Evolutionary conservation across 2,797 vertebrate genomes (phyloP).

Genomic region (Rhabdophis nuchalis): DNA sequence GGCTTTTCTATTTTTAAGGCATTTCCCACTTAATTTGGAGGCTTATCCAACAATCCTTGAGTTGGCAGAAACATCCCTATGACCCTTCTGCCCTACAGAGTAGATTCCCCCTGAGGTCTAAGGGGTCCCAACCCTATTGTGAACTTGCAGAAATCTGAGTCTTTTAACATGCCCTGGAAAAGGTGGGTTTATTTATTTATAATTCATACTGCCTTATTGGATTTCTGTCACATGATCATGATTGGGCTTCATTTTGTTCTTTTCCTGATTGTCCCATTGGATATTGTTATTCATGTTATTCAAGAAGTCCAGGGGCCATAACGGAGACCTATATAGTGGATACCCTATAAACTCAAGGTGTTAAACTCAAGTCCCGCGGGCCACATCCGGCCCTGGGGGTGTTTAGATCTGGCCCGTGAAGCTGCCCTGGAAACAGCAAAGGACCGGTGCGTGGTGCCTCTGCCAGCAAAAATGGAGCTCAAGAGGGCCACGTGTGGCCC

Average conservation of each 20-base stretch:
- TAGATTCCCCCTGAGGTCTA: neutral
- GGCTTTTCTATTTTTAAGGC: neutral
- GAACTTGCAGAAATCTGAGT: neutral
- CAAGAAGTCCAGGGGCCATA: too few species aligned
- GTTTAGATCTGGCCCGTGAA: too few species aligned
- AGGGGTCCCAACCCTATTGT: neutral
- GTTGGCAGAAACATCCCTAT: neutral
- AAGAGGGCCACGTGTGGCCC: too few species aligned
- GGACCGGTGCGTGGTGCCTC: too few species aligned
- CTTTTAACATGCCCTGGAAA: neutral
- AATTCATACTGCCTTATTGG: neutral
- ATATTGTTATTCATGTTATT: neutral
- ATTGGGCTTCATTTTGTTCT: neutral
- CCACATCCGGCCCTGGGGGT: rapidly evolving
- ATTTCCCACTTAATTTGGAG: neutral
- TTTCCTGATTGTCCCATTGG: neutral
- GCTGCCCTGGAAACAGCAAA: too few species aligned
- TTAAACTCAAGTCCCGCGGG: too few species aligned
- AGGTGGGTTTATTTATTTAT: neutral
- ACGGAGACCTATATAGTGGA: too few species aligned
- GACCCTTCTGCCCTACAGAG: neutral
- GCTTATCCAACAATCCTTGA: neutral
- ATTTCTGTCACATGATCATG: neutral
- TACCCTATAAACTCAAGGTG: too few species aligned
- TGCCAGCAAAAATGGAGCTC: too few species aligned